phyloP scores from a whole-genome alignment of 2,888 invertebrate genomes.

The Parascotia fuliginaria region DNA sequence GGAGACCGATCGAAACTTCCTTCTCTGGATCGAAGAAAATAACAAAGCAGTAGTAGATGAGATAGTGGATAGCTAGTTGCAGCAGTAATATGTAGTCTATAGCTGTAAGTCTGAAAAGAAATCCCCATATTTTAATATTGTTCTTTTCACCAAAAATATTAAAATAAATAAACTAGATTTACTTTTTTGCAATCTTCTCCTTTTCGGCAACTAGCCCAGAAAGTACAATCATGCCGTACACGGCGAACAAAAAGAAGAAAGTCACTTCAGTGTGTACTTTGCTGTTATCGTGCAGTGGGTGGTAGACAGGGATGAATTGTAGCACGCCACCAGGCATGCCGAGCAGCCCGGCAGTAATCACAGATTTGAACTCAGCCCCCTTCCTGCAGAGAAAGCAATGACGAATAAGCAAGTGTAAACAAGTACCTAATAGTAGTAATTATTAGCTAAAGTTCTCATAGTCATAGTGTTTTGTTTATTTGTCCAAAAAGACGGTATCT shows the following conservation, averaged over 20 bases:
- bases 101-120: conserved; percentile 52
- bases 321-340: conserved; percentile 91
- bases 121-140: neutral
- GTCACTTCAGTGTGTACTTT: conserved; percentile 90
- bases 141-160: neutral
- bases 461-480: too few species aligned
- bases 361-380: conserved; percentile 61
- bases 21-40: conserved; percentile 88
- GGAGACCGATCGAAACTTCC: conserved; percentile 89
- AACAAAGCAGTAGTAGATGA: conserved; percentile 86
- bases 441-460: too few species aligned
- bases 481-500: too few species aligned
- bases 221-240: conserved; percentile 87
- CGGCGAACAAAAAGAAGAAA: conserved; percentile 87
- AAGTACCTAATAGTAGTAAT: too few species aligned
- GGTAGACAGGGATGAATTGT: conserved; percentile 90
- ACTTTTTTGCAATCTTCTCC: conserved; percentile 61
- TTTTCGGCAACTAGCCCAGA: conserved; percentile 84
- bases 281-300: conserved; percentile 90
- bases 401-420: too few species aligned
- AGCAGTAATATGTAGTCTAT: conserved; percentile 75
- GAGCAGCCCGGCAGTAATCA: conserved; percentile 86
- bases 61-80: conserved; percentile 87
- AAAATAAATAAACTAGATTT: conserved; percentile 6
- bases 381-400: conserved; percentile 58